Percentiles rank a stretch among this genome's conserved stretches.
These are phyloP conservation scores for Pantala flavescens DNA, from an alignment of 1,140 invertebrate genomes.

Conservation along the genomic window DNA sequence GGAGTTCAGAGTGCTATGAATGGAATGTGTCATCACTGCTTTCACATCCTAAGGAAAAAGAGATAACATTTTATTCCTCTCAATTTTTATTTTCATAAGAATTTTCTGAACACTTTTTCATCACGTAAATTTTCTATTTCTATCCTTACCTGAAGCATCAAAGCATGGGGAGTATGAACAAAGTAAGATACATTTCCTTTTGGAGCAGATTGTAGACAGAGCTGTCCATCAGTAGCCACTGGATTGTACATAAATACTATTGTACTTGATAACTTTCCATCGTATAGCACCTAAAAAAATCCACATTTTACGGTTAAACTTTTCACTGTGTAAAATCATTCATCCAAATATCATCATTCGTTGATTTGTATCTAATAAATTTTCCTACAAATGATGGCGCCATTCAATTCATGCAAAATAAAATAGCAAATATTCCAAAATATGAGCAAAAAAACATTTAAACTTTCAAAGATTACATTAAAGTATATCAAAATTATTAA, in stretches of 20 bases:
- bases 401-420: too few relatives aligned
- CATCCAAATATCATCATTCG: too few relatives aligned
- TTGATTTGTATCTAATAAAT: too few relatives aligned
- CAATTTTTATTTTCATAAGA: neutral
- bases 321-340: too few relatives aligned
- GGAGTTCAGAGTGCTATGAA: constrained; percentile 96
- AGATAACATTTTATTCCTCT: constrained; percentile 12
- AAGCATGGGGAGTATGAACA: constrained; percentile 96
- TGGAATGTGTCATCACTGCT: constrained; percentile 96
- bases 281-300: constrained; percentile 78
- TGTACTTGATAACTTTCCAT: constrained; percentile 90
- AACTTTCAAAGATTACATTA: too few relatives aligned
- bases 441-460: too few relatives aligned
- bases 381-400: too few relatives aligned
- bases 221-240: constrained; percentile 93
- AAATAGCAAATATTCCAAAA: too few relatives aligned
- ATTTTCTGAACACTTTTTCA: neutral
- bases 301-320: neutral
- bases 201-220: constrained; percentile 93
- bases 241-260: constrained; percentile 99
- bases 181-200: constrained; percentile 96
- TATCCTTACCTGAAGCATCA: constrained; percentile 85
- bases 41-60: constrained; percentile 78
- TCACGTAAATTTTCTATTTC: neutral
- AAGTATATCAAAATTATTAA: too few relatives aligned